Base-by-base conservation (phyloP, 92 coral and sea anemone genomes). In the Pocillopora meandrina region DNA sequence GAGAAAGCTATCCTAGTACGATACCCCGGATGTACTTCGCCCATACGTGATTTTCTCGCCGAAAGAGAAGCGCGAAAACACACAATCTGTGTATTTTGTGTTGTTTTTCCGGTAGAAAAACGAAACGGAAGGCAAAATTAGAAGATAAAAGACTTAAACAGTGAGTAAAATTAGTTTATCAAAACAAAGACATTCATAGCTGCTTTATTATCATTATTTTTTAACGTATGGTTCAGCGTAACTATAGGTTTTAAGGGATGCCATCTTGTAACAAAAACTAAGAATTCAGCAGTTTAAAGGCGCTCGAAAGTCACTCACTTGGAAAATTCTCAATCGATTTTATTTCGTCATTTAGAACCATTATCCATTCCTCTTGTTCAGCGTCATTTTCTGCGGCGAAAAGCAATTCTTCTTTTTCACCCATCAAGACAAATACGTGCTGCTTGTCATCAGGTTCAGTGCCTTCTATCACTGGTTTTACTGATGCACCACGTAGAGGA, bases 341-440 rank as follows among this genome's bases (percentile, higher is more conserved):
- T 20, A 92, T 89, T 86, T 92, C 98, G 13, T 81, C 85, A 47
- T 90, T 90, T 56, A 96, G 89, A 19, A 96, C 98, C 87, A 85
- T 88, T 56, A 94, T 60, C 98, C 98, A 96, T 74, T 95, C 93
- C 73, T 94, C 95, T 0, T 92, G 87, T 74, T 94, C 98, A n/a
- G 94, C 93, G 21, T 90, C 95, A 87, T 94, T 92, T 74, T 96
- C 98, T 1, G 98, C 98, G 2, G 98, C 98, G 65, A 96, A 88
- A 12, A 65, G 12, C 23, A 92, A 57, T 58, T 85, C 93, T 20
- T 96, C 98, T 61, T 92, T 92, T 21, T 94, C 95, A 15, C 87
- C 83, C 47, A 85, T 69, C 61, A 95, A 74, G 9, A 86, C 81
- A 77, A 96, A 90, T 83, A 85, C 82, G 90, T 90, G 93, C 17